Conservation (phyloP, 2,888 invertebrate species). For the Trichogramma dendrolimi region DNA sequence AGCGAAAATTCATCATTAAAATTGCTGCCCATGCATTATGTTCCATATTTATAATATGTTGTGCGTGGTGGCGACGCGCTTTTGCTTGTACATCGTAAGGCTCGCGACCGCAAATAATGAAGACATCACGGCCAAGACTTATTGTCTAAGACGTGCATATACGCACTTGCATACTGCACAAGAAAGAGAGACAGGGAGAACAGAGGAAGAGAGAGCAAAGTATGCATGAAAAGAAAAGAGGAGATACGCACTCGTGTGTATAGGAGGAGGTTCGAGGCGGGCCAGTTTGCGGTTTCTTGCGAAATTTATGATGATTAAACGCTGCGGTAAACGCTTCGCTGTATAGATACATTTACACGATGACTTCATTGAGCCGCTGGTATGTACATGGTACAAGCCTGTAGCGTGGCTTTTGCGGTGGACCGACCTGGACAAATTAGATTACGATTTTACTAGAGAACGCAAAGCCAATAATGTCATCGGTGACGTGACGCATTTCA, state of each 20-base stretch:
- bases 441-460: conserved; percentile 41
- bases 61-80: too few species aligned
- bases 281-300: conserved; percentile 46
- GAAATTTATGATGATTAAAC: conserved; percentile 52
- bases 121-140: conserved; percentile 26
- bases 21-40: too few species aligned
- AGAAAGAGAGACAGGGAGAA: background rate
- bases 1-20: too few species aligned
- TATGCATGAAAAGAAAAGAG: background rate
- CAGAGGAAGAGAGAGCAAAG: background rate
- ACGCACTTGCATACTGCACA: background rate
- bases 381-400: too few species aligned
- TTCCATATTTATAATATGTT: too few species aligned
- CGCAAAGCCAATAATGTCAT: too few species aligned
- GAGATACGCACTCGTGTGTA: background rate
- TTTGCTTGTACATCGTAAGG: too few species aligned
- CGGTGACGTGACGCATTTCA: too few species aligned
- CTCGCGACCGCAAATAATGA: conserved; percentile 27
- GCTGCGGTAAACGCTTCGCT: conserved; percentile 33
- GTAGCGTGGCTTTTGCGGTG: conserved; percentile 35
- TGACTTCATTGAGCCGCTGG: conserved; percentile 42
- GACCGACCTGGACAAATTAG: conserved; percentile 41
- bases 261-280: conserved; percentile 12
- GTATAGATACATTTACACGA: conserved; percentile 30
- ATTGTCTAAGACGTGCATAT: conserved; percentile 18